These are phyloP conservation scores for Coecobrya sp. DNA, from an alignment of 2,888 invertebrate species.

Conservation along the genomic window DNA sequence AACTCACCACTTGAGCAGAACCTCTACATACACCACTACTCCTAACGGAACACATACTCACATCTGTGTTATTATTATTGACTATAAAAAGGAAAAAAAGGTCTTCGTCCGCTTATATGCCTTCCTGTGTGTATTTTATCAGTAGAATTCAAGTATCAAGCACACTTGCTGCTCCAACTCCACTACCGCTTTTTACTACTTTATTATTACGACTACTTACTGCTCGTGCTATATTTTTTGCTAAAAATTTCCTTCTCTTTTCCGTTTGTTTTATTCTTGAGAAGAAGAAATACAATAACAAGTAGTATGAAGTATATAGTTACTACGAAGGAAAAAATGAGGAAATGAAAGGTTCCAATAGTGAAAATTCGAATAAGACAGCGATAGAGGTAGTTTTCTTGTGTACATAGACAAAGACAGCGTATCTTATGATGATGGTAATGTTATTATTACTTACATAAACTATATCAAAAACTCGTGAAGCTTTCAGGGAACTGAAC, in stretches of 20 bases:
- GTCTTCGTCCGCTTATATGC: neutral
- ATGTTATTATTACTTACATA: slow-evolving; percentile 51
- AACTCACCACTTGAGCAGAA: slow-evolving; percentile 47
- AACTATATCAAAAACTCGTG: neutral
- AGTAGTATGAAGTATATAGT: neutral
- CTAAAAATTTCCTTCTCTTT: slow-evolving; percentile 40
- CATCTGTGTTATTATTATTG: slow-evolving; percentile 13
- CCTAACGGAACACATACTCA: neutral
- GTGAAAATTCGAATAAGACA: neutral
- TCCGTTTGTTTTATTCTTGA: slow-evolving; percentile 29
- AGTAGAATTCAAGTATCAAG: neutral
- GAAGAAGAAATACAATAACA: neutral
- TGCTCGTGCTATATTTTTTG: slow-evolving; percentile 3
- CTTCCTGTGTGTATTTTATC: slow-evolving; percentile 7
- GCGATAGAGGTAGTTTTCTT: neutral
- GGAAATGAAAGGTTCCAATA: slow-evolving; percentile 11
- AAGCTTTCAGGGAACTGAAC: neutral
- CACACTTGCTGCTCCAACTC: slow-evolving; percentile 22
- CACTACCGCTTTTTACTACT: slow-evolving; percentile 39
- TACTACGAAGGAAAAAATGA: neutral
- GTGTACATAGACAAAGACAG: neutral
- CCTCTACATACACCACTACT: neutral
- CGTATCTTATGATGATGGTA: neutral
- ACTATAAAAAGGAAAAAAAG: slow-evolving; percentile 31
- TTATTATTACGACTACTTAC: slow-evolving; percentile 50